Evolutionary conservation across 2,113 vertebrate species (phyloP).

Genomic region (Mugil cephalus): DNA sequence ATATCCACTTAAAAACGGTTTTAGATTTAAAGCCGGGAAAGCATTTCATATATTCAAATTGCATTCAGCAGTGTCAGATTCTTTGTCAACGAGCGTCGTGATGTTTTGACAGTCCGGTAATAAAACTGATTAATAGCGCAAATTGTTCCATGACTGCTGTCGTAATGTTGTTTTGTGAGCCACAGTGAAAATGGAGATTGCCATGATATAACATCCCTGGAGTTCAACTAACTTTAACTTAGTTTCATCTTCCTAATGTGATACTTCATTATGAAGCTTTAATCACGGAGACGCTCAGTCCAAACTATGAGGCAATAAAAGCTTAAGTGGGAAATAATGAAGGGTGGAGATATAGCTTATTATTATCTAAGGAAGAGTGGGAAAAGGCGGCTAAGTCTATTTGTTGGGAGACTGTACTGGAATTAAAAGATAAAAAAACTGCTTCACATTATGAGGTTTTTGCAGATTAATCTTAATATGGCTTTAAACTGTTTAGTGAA

Average conservation of each 20-base stretch:
- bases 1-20: conserved; percentile 43
- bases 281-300: conserved; percentile 65
- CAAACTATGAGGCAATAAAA: conserved; percentile 72
- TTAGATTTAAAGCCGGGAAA: conserved; percentile 17
- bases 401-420: not conserved
- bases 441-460: not conserved
- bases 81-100: conserved; percentile 46
- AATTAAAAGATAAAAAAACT: conserved; percentile 7
- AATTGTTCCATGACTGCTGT: conserved; percentile 58
- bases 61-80: conserved; percentile 48
- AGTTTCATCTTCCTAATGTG: conserved; percentile 68
- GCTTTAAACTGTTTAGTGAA: conserved; percentile 2
- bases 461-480: conserved; percentile 4
- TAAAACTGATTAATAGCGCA: conserved; percentile 68
- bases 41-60: conserved; percentile 57
- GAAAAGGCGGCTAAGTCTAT: not conserved
- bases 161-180: conserved; percentile 58
- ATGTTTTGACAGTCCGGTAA: conserved; percentile 58
- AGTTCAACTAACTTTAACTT: conserved; percentile 68
- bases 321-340: conserved; percentile 78
- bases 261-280: conserved; percentile 74
- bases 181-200: conserved; percentile 35
- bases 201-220: conserved; percentile 38
- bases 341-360: conserved; percentile 51
- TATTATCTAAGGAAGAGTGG: conserved; percentile 11